Conservation (phyloP, 1,140 invertebrate genomes). For the Caenorhabditis tropicalis region DNA sequence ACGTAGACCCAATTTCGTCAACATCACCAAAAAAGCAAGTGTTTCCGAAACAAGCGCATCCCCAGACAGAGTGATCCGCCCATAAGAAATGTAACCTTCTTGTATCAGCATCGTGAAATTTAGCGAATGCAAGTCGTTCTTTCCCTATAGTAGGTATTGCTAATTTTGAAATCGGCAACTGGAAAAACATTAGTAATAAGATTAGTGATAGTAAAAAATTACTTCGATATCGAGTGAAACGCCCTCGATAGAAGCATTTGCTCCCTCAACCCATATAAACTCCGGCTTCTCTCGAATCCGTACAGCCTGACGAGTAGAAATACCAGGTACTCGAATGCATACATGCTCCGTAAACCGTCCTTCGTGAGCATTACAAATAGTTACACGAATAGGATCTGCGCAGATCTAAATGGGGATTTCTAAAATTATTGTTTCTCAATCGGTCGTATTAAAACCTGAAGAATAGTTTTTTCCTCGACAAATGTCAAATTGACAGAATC, state of each 20-base stretch:
- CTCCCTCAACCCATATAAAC: constrained; percentile 40
- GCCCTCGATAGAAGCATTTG: constrained; percentile 16
- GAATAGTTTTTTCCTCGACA: constrained; percentile 82
- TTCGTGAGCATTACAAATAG: constrained; percentile 64
- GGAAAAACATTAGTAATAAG: not conserved
- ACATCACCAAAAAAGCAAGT: constrained; percentile 84
- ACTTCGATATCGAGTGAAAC: constrained; percentile 33
- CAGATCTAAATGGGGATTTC: constrained; percentile 81
- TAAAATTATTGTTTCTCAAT: not conserved
- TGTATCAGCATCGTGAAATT: constrained; percentile 84
- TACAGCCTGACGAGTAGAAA: constrained; percentile 4
- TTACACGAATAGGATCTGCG: constrained; percentile 74
- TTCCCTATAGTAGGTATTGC: not conserved
- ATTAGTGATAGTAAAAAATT: not conserved
- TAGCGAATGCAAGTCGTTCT: constrained; percentile 78
- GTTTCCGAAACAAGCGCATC: constrained; percentile 92
- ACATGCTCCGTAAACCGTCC: constrained; percentile 62
- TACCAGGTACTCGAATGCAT: not conserved
- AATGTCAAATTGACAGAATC: constrained; percentile 90
- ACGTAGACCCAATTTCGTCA: constrained; percentile 46
- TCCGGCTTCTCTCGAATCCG: not conserved
- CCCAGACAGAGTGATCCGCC: constrained; percentile 75
- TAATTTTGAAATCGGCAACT: constrained; percentile 69
- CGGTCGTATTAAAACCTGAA: not conserved
- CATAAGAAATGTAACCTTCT: constrained; percentile 94